phyloP scores from a whole-genome alignment of 1,140 invertebrate species.

The Berghia stephanieae region DNA sequence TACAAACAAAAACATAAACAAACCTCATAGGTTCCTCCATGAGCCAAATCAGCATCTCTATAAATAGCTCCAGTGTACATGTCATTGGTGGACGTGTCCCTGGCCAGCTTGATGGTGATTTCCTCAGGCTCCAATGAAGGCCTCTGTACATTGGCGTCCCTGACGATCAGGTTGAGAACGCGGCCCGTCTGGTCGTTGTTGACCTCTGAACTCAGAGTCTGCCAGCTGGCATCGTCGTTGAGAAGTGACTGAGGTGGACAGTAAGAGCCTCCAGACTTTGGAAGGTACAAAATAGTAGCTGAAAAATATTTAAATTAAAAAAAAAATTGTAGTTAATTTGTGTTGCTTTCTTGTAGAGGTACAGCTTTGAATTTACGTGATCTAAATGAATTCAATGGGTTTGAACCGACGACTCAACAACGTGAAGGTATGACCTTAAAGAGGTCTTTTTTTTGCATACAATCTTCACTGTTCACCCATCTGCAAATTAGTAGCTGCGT shows the following conservation, averaged over 20 bases:
- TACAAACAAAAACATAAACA: too few relatives aligned
- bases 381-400: too few relatives aligned
- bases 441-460: too few relatives aligned
- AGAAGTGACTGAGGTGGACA: constrained; percentile 42
- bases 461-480: too few relatives aligned
- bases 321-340: too few relatives aligned
- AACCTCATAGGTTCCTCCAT: constrained; percentile 46
- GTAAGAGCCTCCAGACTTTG: constrained; percentile 26
- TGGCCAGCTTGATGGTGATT: constrained; percentile 40
- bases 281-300: constrained; percentile 45
- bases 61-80: constrained; percentile 41
- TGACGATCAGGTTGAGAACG: constrained; percentile 36
- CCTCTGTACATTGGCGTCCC: constrained; percentile 33
- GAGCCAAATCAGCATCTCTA: constrained; percentile 40
- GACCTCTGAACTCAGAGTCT: neutral
- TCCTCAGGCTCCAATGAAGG: constrained; percentile 23
- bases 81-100: constrained; percentile 33
- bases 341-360: too few relatives aligned
- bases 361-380: too few relatives aligned
- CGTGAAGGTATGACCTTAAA: too few relatives aligned
- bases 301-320: too few relatives aligned
- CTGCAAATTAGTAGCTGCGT: too few relatives aligned
- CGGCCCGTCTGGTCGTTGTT: constrained; percentile 36
- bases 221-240: constrained; percentile 38
- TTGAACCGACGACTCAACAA: too few relatives aligned